Percentiles rank a stretch among this genome's conserved stretches.
Evolutionary conservation across 2,888 invertebrate species (phyloP).

Genomic region (Synanthedon tipuliformis): DNA sequence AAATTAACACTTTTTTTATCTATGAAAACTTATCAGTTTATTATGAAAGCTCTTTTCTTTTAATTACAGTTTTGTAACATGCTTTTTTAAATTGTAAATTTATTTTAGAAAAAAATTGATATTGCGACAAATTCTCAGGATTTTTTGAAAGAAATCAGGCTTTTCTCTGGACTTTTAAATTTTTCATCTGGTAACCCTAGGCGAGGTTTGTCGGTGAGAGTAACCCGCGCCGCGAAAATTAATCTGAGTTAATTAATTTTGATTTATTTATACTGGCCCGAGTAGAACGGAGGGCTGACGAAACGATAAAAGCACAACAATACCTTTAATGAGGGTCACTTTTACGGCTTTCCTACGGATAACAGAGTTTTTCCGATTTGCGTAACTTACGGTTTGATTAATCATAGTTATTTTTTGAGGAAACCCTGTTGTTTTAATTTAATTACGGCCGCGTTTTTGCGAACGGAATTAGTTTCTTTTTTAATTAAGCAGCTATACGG

Average conservation of each 20-base stretch:
- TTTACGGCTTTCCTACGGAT: slow-evolving; percentile 56
- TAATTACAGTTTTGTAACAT: too few species aligned
- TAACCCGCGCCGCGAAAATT: slow-evolving; percentile 53
- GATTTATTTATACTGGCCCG: slow-evolving; percentile 62
- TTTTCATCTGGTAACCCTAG: too few species aligned
- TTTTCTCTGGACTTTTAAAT: too few species aligned
- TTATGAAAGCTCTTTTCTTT: too few species aligned
- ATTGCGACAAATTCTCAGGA: too few species aligned
- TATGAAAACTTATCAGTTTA: too few species aligned
- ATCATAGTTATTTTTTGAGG: neutral
- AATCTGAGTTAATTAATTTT: slow-evolving; percentile 71
- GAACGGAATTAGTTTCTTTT: neutral
- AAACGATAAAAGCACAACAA: slow-evolving; percentile 63
- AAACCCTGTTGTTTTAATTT: neutral
- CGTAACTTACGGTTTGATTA: slow-evolving; percentile 22
- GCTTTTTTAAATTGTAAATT: too few species aligned
- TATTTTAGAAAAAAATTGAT: too few species aligned
- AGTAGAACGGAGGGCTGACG: slow-evolving; percentile 27
- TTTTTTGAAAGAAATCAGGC: too few species aligned
- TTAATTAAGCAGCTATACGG: too few species aligned
- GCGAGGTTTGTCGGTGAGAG: slow-evolving; percentile 19
- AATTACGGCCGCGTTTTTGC: neutral
- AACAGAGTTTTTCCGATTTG: slow-evolving; percentile 56
- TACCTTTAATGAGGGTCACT: slow-evolving; percentile 63
- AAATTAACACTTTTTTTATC: too few species aligned